phyloP scores from a whole-genome alignment of 1,140 invertebrate genomes.

The Telenomus remus region DNA sequence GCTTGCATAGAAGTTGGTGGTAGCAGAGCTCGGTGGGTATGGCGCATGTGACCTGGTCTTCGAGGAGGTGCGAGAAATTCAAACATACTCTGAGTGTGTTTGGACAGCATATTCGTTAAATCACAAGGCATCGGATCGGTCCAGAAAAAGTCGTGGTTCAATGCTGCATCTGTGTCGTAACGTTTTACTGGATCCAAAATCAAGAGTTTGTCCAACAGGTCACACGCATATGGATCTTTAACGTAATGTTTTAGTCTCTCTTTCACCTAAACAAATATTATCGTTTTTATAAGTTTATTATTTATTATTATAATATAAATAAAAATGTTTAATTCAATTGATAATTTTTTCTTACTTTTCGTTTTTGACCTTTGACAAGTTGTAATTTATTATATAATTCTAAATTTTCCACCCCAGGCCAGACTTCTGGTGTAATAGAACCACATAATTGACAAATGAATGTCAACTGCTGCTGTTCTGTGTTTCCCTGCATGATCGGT shows the following conservation, averaged over 20 bases:
- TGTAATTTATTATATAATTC: constrained; percentile 95
- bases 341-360: constrained; percentile 1
- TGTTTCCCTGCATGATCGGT: constrained; percentile 92
- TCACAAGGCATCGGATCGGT: constrained; percentile 96
- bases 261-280: constrained; percentile 79
- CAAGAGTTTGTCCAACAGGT: constrained; percentile 94
- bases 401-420: constrained; percentile 95
- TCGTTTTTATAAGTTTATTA: neutral
- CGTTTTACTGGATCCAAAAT: constrained; percentile 94
- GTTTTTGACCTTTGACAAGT: constrained; percentile 81
- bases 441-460: constrained; percentile 98
- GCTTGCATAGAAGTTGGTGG: constrained; percentile 60
- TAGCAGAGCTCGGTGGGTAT: constrained; percentile 80
- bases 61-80: constrained; percentile 93
- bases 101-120: constrained; percentile 92
- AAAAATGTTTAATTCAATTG: neutral
- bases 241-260: constrained; percentile 93
- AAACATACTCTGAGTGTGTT: constrained; percentile 97
- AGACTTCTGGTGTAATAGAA: constrained; percentile 93
- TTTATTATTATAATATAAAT: neutral
- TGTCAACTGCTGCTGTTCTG: constrained; percentile 96
- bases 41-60: constrained; percentile 82
- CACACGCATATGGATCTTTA: constrained; percentile 93
- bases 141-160: constrained; percentile 99
- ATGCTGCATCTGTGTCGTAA: constrained; percentile 91